Percentiles rank a stretch among this genome's conserved stretches.
These are phyloP conservation scores for Cryptocheilus praepositus DNA, from an alignment of 2,888 invertebrate genomes.

Conservation along the genomic window DNA sequence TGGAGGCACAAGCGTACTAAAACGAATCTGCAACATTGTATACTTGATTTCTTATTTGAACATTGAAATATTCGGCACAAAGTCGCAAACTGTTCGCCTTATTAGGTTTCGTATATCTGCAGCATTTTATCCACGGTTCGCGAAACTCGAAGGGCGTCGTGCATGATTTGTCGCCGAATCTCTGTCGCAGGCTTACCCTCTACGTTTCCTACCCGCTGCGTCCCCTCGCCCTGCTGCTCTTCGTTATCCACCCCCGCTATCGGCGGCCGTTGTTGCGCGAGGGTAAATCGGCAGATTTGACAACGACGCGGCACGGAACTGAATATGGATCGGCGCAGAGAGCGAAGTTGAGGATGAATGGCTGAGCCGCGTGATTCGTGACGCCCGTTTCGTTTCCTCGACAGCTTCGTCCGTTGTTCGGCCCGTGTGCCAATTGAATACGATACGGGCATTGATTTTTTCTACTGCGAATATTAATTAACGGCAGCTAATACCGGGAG, in stretches of 20 bases:
- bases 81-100: too few relatives aligned
- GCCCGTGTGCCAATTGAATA: too few relatives aligned
- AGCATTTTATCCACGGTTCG: constrained; percentile 41
- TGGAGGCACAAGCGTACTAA: constrained; percentile 30
- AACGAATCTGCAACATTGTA: too few relatives aligned
- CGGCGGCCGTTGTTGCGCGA: neutral
- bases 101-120: constrained; percentile 32
- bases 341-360: neutral
- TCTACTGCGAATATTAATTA: too few relatives aligned
- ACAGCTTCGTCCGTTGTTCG: too few relatives aligned
- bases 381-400: too few relatives aligned
- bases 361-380: too few relatives aligned
- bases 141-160: constrained; percentile 36
- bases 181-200: neutral
- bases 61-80: too few relatives aligned
- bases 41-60: too few relatives aligned
- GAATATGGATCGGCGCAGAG: constrained; percentile 25
- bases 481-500: too few relatives aligned
- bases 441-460: too few relatives aligned
- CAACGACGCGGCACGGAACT: constrained; percentile 28
- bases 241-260: neutral
- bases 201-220: neutral
- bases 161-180: constrained; percentile 42
- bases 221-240: neutral
- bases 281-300: constrained; percentile 40